Percentiles rank a stretch among this genome's conserved stretches.
Conservation (phyloP, 1,140 invertebrate genomes). For the Drosophila rufa region DNA sequence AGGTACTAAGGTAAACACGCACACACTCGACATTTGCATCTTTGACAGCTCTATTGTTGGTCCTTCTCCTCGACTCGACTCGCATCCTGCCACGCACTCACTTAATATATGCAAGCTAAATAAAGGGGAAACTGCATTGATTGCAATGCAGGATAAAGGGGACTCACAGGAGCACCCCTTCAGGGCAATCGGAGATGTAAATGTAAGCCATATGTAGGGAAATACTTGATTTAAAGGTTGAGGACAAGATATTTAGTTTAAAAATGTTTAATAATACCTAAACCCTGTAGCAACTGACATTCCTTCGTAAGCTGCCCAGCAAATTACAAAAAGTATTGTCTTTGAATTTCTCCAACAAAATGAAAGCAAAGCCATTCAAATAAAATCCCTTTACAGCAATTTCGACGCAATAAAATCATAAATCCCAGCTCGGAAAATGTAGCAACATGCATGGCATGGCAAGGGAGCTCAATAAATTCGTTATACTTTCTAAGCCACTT, state of each 20-base stretch:
- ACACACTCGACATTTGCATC: conserved; percentile 63
- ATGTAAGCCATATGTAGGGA: background rate
- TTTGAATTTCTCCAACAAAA: background rate
- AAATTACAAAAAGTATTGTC: conserved; percentile 18
- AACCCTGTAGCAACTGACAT: background rate
- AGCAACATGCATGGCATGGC: conserved; percentile 9
- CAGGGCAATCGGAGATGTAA: conserved; percentile 27
- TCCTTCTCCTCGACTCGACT: conserved; percentile 44
- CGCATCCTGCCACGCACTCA: conserved; percentile 60
- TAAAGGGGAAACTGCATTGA: conserved; percentile 29
- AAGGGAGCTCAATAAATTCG: conserved; percentile 29
- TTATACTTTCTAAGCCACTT: conserved; percentile 41
- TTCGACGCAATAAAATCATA: conserved; percentile 24
- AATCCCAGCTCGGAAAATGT: conserved; percentile 22
- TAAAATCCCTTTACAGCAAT: conserved; percentile 20
- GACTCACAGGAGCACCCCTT: conserved; percentile 14
- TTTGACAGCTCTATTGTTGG: conserved; percentile 55
- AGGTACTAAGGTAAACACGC: conserved; percentile 3
- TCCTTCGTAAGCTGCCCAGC: background rate
- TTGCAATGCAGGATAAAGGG: conserved; percentile 18
- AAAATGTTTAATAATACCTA: background rate
- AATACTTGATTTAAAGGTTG: background rate
- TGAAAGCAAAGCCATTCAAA: background rate
- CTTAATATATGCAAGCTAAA: conserved; percentile 52
- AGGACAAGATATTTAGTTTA: background rate